Evolutionary conservation across 2,113 vertebrate species (phyloP).

Genomic region (Tetraodon nigroviridis): DNA sequence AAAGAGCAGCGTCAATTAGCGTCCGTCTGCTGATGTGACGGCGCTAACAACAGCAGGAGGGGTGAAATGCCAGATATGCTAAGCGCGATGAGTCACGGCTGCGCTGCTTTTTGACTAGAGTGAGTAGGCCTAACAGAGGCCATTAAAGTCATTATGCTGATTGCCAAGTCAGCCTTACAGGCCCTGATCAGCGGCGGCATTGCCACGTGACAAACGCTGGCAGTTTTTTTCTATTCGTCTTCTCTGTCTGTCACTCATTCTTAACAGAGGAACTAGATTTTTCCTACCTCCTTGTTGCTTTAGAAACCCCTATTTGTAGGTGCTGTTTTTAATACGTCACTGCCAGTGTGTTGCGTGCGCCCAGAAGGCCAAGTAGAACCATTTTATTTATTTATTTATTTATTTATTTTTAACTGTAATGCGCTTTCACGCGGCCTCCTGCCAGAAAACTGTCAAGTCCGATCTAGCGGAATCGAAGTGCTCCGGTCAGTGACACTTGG

Average conservation of each 20-base stretch:
- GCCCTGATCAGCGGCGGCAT: constrained; percentile 23
- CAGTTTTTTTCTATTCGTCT: constrained; percentile 2
- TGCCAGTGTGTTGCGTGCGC: neutral
- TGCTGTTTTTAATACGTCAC: neutral
- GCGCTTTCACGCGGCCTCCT: neutral
- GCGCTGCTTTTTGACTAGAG: constrained; percentile 23
- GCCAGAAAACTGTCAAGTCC: constrained; percentile 3
- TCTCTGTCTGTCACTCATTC: constrained; percentile 7
- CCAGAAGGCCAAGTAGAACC: no score
- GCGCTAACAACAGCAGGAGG: no score
- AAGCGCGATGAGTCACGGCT: no score
- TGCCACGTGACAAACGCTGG: neutral
- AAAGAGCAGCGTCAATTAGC: no score
- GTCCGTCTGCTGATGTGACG: no score
- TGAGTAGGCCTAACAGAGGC: constrained; percentile 11
- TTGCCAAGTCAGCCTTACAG: constrained; percentile 5
- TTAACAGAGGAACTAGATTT: neutral
- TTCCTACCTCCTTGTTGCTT: no score
- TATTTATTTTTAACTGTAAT: neutral
- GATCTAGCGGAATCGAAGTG: constrained; percentile 9
- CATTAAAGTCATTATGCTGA: constrained; percentile 29
- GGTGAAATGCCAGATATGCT: no score
- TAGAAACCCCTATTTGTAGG: no score
- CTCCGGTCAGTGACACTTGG: constrained; percentile 13
- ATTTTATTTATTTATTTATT: constrained; percentile 18